Evolutionary conservation across 2,888 invertebrate species (phyloP).

Genomic region (Drosophila bunnanda): DNA sequence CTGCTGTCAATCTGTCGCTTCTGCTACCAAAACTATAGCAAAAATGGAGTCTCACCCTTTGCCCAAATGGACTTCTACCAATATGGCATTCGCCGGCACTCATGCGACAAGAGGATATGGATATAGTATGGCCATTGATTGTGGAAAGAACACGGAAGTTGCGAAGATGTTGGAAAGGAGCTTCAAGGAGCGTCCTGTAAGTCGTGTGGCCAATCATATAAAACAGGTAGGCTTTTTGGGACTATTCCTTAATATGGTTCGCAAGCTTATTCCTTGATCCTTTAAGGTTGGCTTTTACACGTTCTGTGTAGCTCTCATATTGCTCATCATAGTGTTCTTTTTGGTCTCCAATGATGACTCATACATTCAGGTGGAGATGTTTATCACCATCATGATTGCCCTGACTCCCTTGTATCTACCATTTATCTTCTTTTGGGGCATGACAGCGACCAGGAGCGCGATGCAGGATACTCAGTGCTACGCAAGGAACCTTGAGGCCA

Average conservation of each 20-base stretch:
- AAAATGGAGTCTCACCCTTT: conserved; percentile 2
- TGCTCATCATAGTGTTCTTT: conserved; percentile 4
- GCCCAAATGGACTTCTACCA: conserved; percentile 50
- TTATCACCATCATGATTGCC: conserved; percentile 39
- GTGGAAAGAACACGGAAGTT: conserved; percentile 56
- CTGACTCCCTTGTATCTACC: conserved; percentile 50
- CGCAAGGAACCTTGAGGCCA: conserved; percentile 54
- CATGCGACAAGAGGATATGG: conserved; percentile 57
- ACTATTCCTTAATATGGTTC: too few relatives aligned
- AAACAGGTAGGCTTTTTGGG: conserved; percentile 38
- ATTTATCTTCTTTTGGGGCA: conserved; percentile 40
- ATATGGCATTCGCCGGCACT: conserved; percentile 64
- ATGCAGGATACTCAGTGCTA: conserved; percentile 33
- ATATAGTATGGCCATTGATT: conserved; percentile 58
- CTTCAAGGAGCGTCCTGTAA: conserved; percentile 31
- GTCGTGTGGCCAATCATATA: conserved; percentile 22
- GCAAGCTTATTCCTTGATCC: background rate
- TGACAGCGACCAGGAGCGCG: conserved; percentile 10
- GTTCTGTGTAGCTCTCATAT: background rate
- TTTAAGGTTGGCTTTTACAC: conserved; percentile 21
- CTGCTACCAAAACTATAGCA: background rate
- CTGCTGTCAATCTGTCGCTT: background rate
- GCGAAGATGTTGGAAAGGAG: conserved; percentile 45
- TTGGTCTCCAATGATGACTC: background rate
- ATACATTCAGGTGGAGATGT: conserved; percentile 16